Evolutionary conservation across 2,113 vertebrate species (phyloP).

Genomic region (Crypturellus undulatus): DNA sequence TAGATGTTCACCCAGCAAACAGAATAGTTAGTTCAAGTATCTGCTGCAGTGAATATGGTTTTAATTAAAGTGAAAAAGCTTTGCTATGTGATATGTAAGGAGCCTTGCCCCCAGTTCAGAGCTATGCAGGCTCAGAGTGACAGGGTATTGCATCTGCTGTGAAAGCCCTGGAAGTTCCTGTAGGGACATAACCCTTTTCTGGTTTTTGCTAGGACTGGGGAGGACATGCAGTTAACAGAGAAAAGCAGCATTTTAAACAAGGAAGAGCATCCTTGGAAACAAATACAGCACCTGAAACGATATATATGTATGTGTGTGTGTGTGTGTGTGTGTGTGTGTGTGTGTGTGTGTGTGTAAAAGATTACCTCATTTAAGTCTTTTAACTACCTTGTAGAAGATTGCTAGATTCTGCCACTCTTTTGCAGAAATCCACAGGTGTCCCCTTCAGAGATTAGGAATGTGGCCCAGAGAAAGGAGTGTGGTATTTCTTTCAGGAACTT

Average conservation of each 20-base stretch:
- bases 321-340: too few relatives aligned
- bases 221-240: background rate
- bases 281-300: background rate
- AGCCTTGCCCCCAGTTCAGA: background rate
- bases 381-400: background rate
- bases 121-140: background rate
- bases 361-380: background rate
- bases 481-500: background rate
- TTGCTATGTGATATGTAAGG: accelerated
- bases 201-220: background rate
- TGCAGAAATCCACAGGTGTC: background rate
- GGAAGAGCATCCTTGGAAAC: background rate
- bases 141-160: background rate
- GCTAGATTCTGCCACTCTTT: background rate
- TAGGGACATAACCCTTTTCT: background rate
- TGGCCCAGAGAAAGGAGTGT: background rate
- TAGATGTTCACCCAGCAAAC: background rate
- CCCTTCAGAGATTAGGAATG: background rate
- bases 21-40: background rate
- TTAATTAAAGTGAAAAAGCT: background rate
- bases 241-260: background rate
- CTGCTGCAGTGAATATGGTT: background rate
- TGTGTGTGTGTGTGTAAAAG: background rate
- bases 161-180: background rate
- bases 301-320: background rate